Base-by-base conservation (phyloP, 1,140 invertebrate genomes). In the Lasioglossum baleicum region DNA sequence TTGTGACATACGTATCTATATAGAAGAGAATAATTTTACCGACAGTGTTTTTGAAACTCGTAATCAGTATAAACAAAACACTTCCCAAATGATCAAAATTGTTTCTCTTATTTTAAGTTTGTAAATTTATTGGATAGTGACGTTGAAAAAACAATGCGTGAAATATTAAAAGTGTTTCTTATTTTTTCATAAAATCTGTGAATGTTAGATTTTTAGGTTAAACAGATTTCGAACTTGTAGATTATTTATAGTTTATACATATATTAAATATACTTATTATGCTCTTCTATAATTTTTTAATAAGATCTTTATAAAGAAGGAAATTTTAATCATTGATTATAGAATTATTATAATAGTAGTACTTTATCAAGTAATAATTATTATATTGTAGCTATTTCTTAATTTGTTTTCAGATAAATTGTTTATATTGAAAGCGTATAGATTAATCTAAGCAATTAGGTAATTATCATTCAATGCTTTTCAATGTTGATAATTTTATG, bases 11-110 rank as follows among this genome's bases (percentile, higher is more conserved):
- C 13, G 35, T 35, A 35, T 35, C 35, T 17, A n/a, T n/a, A n/a
- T n/a, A 53, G 40, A 60, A 69, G 75, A 11, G 10, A 69, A 44
- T n/a, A 60, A 11, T 69, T 48, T 76, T 76, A 76, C 7, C 66
- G 56, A 76, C 56, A 48, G 5, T 69, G 5, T 15, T 42, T 2
- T 17, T 13, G 20, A 69, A 17, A 0, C 26, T 11, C 0, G 0
- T 15, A 11, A 11, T 13, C 10, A 3, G 11, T 20, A n/a, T 20
- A n/a, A 42, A 66, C 15, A 68, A 31, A 35, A 31, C 0, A 5
- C 44, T 51, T 40, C 35, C 17, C 26, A 17, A 4, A 8, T 3
- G 8, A 42, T 8, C 26, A 35, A 31, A 10, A 60, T 60, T 5
- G 42, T n/a, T 31, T 42, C 11, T 69, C 0, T 76, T 26, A 2